Evolutionary conservation across 2,113 vertebrate genomes (phyloP).

Genomic region (Otus sunia): DNA sequence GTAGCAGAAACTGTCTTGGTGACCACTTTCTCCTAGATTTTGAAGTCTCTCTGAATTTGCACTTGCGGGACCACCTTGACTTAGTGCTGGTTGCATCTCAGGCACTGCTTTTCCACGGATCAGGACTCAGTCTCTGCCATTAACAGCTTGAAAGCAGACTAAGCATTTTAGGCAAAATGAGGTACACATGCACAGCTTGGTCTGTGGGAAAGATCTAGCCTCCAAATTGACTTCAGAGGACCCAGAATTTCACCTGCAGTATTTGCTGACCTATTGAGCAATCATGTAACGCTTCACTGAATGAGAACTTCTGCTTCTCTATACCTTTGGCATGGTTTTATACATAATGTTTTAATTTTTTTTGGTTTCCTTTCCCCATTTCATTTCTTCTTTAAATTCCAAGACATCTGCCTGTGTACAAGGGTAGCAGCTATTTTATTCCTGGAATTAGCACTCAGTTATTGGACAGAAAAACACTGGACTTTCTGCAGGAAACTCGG

Average conservation of each 20-base stretch:
- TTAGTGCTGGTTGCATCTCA: neutral
- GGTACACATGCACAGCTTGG: neutral
- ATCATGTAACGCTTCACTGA: neutral
- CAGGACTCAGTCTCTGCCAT: neutral
- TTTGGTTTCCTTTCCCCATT: conserved; percentile 19
- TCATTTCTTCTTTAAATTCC: conserved; percentile 52
- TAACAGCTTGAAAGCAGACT: neutral
- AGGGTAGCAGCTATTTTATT: conserved; percentile 40
- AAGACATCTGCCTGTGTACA: neutral
- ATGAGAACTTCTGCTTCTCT: neutral
- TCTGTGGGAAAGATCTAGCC: neutral
- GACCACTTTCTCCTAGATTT: neutral
- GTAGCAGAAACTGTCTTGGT: neutral
- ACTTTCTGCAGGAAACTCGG: conserved; percentile 32
- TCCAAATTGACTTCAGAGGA: neutral
- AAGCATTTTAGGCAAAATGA: neutral
- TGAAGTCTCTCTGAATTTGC: neutral
- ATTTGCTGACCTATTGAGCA: neutral
- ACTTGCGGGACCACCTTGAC: accelerated
- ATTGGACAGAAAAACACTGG: neutral
- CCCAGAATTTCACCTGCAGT: neutral
- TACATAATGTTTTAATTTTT: neutral
- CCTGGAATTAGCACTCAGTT: conserved; percentile 27
- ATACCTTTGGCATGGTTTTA: neutral
- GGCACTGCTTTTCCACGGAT: neutral